phyloP scores from a whole-genome alignment of 1,140 invertebrate genomes.

The Melipona quadrifasciata region DNA sequence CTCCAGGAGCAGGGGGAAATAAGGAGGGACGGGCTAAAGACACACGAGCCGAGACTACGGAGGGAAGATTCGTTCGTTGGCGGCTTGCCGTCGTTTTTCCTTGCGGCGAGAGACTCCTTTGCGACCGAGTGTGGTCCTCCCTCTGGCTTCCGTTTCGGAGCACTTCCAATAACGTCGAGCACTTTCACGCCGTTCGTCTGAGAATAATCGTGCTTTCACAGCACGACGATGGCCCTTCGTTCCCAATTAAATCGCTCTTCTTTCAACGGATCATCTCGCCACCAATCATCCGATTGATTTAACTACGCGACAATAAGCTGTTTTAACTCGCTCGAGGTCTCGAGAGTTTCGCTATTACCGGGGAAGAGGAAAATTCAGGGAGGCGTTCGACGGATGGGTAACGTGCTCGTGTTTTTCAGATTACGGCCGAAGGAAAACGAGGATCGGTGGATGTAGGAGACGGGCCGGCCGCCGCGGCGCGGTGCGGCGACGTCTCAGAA shows the following conservation, averaged over 20 bases:
- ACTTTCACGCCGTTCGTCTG: constrained; percentile 28
- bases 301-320: not conserved
- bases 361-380: not conserved
- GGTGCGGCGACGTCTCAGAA: constrained; percentile 42
- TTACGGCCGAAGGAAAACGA: no score
- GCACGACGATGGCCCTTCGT: not conserved
- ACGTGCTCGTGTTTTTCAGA: not conserved
- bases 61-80: constrained; percentile 57
- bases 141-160: constrained; percentile 31
- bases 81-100: constrained; percentile 58
- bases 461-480: not conserved
- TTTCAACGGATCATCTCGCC: not conserved
- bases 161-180: constrained; percentile 53
- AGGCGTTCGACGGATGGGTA: not conserved
- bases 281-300: not conserved
- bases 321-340: not conserved
- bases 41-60: constrained; percentile 22
- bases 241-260: constrained; percentile 28
- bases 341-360: not conserved
- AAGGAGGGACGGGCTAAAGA: constrained; percentile 14
- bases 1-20: not conserved
- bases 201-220: constrained; percentile 18
- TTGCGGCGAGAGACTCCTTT: constrained; percentile 46
- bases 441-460: not conserved
- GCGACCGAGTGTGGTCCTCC: constrained; percentile 48